Percentiles rank a stretch among this genome's conserved stretches.
Evolutionary conservation across 2,113 vertebrate species (phyloP).

Genomic region (Ardeotis arabs): DNA sequence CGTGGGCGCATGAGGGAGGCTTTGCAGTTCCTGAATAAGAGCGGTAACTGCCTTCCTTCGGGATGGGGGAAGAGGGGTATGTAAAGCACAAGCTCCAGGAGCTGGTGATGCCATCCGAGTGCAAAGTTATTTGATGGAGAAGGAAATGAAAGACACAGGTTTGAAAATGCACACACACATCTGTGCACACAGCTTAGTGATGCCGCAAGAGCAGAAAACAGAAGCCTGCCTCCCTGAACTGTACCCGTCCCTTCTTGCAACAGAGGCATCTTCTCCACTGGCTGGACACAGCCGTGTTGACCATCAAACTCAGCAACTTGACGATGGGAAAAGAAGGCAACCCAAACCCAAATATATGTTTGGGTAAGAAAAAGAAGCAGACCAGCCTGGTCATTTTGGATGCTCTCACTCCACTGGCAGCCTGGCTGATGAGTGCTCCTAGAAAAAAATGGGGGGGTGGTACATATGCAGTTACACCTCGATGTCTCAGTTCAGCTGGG

Average conservation of each 20-base stretch:
- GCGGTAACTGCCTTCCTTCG: not conserved
- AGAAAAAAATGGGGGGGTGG: not conserved
- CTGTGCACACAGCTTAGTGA: too few relatives aligned
- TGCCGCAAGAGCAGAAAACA: not conserved
- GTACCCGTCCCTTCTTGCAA: not conserved
- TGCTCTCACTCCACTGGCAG: not conserved
- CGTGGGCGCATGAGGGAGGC: not conserved
- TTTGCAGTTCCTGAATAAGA: not conserved
- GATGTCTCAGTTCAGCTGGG: not conserved
- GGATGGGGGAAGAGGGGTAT: accelerated
- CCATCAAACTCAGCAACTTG: not conserved
- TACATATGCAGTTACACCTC: not conserved
- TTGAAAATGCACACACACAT: not conserved
- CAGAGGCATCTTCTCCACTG: not conserved
- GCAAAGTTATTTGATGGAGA: not conserved
- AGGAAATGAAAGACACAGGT: not conserved
- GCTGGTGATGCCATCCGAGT: not conserved
- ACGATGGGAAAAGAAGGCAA: not conserved
- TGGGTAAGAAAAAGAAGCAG: not conserved
- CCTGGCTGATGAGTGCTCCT: not conserved
- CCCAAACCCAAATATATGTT: not conserved
- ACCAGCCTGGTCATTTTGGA: not conserved
- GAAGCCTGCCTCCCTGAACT: not conserved
- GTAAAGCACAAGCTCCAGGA: not conserved
- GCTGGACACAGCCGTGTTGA: not conserved